Evolutionary conservation across 2,888 invertebrate genomes (phyloP).

Genomic region (Cenopis cana): DNA sequence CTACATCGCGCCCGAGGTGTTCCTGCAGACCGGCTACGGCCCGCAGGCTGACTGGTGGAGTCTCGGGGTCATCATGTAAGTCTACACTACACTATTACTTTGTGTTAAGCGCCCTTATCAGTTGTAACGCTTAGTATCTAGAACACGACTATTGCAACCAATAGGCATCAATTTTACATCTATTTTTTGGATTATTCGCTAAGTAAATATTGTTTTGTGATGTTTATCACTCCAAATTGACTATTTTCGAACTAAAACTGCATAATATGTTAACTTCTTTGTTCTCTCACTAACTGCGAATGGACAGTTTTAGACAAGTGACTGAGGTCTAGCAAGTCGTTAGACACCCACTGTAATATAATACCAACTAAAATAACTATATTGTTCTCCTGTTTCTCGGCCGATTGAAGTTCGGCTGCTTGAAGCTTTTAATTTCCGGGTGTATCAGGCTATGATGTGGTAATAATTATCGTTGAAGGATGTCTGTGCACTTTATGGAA

Average conservation of each 20-base stretch:
- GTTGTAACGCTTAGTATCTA: too few species aligned
- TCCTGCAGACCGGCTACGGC: slow-evolving; percentile 98
- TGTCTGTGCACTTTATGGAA: not conserved
- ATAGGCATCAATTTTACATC: too few species aligned
- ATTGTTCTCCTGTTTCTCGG: not conserved
- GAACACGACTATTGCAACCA: too few species aligned
- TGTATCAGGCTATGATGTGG: not conserved
- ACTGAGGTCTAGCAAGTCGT: not conserved
- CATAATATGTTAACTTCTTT: not conserved
- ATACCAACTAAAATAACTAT: not conserved
- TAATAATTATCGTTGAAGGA: not conserved
- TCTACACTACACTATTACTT: slow-evolving; percentile 44
- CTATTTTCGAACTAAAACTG: too few species aligned
- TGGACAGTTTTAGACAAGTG: not conserved
- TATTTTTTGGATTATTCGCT: too few species aligned
- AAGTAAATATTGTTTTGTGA: too few species aligned
- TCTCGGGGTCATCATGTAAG: slow-evolving; percentile 98
- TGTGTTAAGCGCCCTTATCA: too few species aligned
- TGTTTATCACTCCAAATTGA: too few species aligned
- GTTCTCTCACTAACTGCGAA: not conserved
- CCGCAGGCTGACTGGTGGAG: slow-evolving; percentile 99
- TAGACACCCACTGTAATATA: not conserved
- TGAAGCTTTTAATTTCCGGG: too few species aligned
- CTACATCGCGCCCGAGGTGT: slow-evolving; percentile 99
- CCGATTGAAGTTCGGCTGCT: not conserved